phyloP scores from a whole-genome alignment of 2,888 invertebrate genomes.

The Halictus quadricinctus region DNA sequence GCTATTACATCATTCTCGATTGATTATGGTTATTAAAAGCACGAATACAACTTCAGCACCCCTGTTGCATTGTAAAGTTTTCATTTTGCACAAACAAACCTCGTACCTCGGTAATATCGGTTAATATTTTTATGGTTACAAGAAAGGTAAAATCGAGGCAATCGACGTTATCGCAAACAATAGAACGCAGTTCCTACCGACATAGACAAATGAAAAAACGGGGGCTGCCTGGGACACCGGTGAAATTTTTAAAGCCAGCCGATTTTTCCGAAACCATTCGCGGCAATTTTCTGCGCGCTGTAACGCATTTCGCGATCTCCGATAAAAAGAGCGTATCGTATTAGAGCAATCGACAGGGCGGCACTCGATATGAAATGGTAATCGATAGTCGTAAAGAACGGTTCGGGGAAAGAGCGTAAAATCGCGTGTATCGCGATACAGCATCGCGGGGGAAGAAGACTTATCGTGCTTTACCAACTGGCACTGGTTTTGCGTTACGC shows the following conservation, averaged over 20 bases:
- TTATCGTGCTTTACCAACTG: conserved; percentile 13
- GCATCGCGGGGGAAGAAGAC: neutral
- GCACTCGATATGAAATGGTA: conserved; percentile 39
- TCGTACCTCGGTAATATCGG: too few relatives aligned
- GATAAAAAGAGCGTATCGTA: conserved; percentile 36
- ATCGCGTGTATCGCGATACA: conserved; percentile 13
- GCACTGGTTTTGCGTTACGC: neutral
- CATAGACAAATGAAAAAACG: neutral
- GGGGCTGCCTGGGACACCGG: neutral
- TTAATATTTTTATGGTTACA: neutral
- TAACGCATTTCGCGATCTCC: neutral
- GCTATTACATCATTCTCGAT: too few relatives aligned
- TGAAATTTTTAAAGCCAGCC: neutral
- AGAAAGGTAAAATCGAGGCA: neutral
- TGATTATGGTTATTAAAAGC: too few relatives aligned
- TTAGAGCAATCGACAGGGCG: conserved; percentile 29
- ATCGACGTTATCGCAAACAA: neutral
- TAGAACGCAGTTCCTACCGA: neutral
- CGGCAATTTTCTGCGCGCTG: neutral
- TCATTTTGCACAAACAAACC: too few relatives aligned
- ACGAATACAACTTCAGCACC: neutral
- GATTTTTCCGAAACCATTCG: neutral
- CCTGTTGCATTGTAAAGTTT: neutral
- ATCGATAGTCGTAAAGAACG: conserved; percentile 50
- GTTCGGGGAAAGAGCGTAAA: conserved; percentile 18